Base-by-base conservation (phyloP, 2,113 vertebrate genomes). In the Edolisoma coerulescens region DNA sequence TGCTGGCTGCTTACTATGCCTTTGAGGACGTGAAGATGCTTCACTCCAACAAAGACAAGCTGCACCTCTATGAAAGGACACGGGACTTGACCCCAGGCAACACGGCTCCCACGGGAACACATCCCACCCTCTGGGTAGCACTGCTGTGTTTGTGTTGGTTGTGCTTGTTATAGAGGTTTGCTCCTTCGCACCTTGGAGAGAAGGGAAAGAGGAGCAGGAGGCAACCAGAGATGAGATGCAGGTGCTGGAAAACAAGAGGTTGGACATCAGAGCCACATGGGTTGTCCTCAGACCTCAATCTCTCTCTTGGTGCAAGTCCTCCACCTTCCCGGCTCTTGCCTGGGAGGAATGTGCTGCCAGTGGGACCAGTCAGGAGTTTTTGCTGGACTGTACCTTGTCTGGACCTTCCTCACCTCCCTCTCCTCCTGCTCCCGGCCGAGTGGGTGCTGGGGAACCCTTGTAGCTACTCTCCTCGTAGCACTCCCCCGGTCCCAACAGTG, bases 1-100 rank as follows among this genome's bases (percentile, higher is more conserved):
- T 99, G 37, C 98, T 99, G 97, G 99, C 99, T n/a, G 99, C 99
- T 95, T 99, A 99, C 96, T 99, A 99, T 2, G 99, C 99, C 73
- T 98, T 99, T 71, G 99, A 99, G 98, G 99, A 99, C 0, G 99
- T 99, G 81, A 99, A 99, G 97, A 98, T 98, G 98, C 99, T 99
- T 76, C 99, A 99, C 97, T 99, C 99, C 52, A 98, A 99, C 97
- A 99, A 99, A 75, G 98, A 99, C 77, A 98, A 98, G 71, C 97
- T 99, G 93, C 99, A 99, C 93, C 98, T 99, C 83, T 99, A 98
- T 64, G 98, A 99, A 92, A 98, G 98, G 97, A 98, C 98, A 92
- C 97, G 93, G 77, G 97, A 98, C 79, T 87, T 97, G 12, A 65
- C 26, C 64, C 96, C 98, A 0, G 95, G 97, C 50, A 97, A 84